These are phyloP conservation scores for Sus scrofa DNA, from an alignment of 2,113 vertebrate genomes.

Conservation along the genomic window DNA sequence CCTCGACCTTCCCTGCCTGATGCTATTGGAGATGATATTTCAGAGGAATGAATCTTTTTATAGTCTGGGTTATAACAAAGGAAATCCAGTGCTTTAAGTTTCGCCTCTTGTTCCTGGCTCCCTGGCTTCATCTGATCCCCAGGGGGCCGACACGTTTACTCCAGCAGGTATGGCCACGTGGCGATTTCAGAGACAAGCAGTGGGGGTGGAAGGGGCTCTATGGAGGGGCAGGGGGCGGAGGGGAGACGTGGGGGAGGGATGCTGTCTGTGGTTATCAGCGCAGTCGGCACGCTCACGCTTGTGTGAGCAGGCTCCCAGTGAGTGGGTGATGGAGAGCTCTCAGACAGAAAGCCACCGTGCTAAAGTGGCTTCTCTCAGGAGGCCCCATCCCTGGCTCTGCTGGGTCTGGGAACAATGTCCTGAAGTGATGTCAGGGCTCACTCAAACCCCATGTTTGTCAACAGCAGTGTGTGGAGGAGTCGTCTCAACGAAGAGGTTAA, in stretches of 20 bases:
- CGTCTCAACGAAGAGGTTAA: neutral
- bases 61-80: slow-evolving; percentile 81
- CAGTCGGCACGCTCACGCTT: neutral
- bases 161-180: slow-evolving; percentile 69
- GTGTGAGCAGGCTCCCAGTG: neutral
- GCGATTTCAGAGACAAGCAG: slow-evolving; percentile 76
- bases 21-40: neutral
- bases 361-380: slow-evolving; percentile 16
- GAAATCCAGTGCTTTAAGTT: slow-evolving; percentile 75
- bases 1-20: neutral
- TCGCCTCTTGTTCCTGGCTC: neutral
- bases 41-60: slow-evolving; percentile 80
- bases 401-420: neutral
- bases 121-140: neutral
- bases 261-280: slow-evolving; percentile 77
- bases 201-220: slow-evolving; percentile 77
- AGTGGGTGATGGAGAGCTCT: slow-evolving; percentile 16
- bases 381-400: neutral
- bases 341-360: neutral
- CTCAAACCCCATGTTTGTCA: neutral
- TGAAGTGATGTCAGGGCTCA: neutral
- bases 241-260: slow-evolving; percentile 79
- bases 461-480: too few relatives aligned
- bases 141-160: slow-evolving; percentile 36
- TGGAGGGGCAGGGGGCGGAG: slow-evolving; percentile 80